phyloP scores from a whole-genome alignment of 1,140 invertebrate genomes.

The Hesperophylax magnus region DNA sequence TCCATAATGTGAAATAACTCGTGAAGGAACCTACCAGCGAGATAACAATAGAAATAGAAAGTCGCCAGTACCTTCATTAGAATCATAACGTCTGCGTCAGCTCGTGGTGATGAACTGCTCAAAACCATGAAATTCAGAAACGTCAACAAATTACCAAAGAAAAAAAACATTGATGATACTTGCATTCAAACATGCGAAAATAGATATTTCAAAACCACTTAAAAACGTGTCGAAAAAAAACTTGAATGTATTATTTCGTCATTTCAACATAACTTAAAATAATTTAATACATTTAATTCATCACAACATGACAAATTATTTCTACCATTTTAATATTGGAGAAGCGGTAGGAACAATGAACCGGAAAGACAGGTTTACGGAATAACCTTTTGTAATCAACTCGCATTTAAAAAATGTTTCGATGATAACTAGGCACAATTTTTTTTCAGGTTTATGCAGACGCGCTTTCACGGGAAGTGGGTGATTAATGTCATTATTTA shows the following conservation, averaged over 20 bases:
- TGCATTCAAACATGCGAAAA: too few relatives aligned
- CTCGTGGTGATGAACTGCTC: not conserved
- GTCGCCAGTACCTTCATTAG: constrained; percentile 7
- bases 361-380: constrained; percentile 21
- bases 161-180: not conserved
- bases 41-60: constrained; percentile 37
- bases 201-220: too few relatives aligned
- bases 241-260: not conserved
- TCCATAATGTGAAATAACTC: not conserved
- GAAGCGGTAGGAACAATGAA: not conserved
- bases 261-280: not conserved
- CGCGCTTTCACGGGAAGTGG: constrained; percentile 33
- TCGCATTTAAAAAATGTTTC: not conserved
- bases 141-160: constrained; percentile 6
- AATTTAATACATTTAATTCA: too few relatives aligned
- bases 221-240: too few relatives aligned
- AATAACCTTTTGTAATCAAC: not conserved
- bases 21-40: not conserved
- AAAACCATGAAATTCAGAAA: not conserved
- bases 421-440: not conserved
- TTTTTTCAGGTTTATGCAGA: constrained; percentile 22
- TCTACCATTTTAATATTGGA: too few relatives aligned
- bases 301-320: too few relatives aligned
- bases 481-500: constrained; percentile 39
- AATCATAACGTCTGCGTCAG: not conserved